Percentiles rank a stretch among this genome's conserved stretches.
These are phyloP conservation scores for Eueremaeus valkanovi DNA, from an alignment of 2,888 invertebrate genomes.

Conservation along the genomic window DNA sequence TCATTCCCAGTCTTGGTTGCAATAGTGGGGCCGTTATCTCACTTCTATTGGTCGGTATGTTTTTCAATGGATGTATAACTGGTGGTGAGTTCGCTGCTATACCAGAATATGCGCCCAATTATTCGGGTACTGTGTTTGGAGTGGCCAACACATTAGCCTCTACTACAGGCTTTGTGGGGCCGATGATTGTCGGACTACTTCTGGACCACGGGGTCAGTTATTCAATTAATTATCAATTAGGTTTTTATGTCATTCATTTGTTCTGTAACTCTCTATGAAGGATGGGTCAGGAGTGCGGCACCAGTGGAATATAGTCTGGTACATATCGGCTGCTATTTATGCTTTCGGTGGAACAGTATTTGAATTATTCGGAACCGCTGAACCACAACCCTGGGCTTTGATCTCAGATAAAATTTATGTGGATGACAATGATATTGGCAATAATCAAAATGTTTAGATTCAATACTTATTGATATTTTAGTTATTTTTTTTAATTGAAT, in stretches of 20 bases:
- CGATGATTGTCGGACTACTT: constrained; percentile 40
- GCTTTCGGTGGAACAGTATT: neutral
- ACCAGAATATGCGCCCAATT: constrained; percentile 37
- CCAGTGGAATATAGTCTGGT: constrained; percentile 32
- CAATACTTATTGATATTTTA: no score
- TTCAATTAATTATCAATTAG: no score
- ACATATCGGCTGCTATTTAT: constrained; percentile 17
- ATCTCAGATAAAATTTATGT: no score
- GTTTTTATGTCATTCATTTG: neutral
- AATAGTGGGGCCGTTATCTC: neutral
- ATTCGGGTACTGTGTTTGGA: constrained; percentile 43
- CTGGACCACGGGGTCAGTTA: constrained; percentile 36
- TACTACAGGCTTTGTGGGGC: constrained; percentile 42
- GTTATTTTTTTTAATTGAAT: no score
- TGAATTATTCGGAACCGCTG: constrained; percentile 20
- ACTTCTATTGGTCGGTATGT: neutral
- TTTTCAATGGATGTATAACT: neutral
- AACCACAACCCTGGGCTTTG: constrained; percentile 33
- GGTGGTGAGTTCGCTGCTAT: constrained; percentile 28
- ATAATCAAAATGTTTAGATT: no score
- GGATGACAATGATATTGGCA: no score
- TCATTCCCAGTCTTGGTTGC: neutral
- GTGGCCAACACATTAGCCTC: constrained; percentile 41
- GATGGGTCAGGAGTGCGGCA: neutral
- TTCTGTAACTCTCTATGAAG: no score